phyloP scores from a whole-genome alignment of 1,140 invertebrate species.

The Acromyrmex heyeri region DNA sequence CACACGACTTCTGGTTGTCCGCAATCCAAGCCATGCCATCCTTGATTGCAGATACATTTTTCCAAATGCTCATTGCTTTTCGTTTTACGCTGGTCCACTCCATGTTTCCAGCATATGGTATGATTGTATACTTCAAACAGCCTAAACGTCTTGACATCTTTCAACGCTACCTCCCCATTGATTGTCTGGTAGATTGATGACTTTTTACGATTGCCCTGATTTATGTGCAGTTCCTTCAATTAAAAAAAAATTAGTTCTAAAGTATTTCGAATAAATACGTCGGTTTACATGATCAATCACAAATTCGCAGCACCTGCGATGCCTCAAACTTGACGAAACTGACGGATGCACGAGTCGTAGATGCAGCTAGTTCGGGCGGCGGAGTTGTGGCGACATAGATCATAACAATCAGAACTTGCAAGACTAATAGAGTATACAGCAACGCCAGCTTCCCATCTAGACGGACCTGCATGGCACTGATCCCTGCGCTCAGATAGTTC shows the following conservation, averaged over 20 bases:
- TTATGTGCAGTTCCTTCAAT: slow-evolving; percentile 67
- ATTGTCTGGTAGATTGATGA: slow-evolving; percentile 81
- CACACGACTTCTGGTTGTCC: slow-evolving; percentile 90
- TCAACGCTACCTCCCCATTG: slow-evolving; percentile 80
- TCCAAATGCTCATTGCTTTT: slow-evolving; percentile 74
- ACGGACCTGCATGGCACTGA: slow-evolving; percentile 83
- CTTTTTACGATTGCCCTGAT: slow-evolving; percentile 66
- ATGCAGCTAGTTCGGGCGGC: slow-evolving; percentile 77
- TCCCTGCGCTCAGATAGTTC: slow-evolving; percentile 65
- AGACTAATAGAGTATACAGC: slow-evolving; percentile 83
- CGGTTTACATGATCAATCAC: neutral
- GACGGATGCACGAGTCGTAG: slow-evolving; percentile 79
- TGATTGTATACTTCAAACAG: slow-evolving; percentile 86
- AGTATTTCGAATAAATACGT: neutral
- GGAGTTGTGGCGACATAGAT: slow-evolving; percentile 84
- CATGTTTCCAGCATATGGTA: slow-evolving; percentile 87
- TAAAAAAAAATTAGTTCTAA: neutral
- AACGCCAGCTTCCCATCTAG: slow-evolving; percentile 84
- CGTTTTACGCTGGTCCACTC: slow-evolving; percentile 86
- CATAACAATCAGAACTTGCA: slow-evolving; percentile 85
- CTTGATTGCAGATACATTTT: slow-evolving; percentile 87
- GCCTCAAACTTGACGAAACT: slow-evolving; percentile 82
- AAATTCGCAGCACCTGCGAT: slow-evolving; percentile 74
- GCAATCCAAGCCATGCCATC: slow-evolving; percentile 90
- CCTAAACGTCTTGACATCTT: slow-evolving; percentile 81